Evolutionary conservation across 2,888 invertebrate species (phyloP), one percentile per base, ranked within the genome.

Genomic region (Crossocerus cetratus): DNA sequence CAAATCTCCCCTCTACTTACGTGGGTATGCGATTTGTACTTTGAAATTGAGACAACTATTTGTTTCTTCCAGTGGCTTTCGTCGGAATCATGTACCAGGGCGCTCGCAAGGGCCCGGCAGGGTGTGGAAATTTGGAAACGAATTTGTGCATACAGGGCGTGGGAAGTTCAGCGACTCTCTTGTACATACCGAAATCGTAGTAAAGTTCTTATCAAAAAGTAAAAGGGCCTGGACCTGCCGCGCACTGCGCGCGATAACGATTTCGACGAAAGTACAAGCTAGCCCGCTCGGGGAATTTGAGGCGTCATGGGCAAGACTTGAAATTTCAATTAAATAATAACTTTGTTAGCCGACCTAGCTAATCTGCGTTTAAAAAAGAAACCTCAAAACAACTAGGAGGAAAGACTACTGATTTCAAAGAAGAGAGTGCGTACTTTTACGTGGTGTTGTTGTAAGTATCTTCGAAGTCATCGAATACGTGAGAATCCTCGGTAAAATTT

Each of bases 271-370:
- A 74, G 67, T 69, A 60, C 74, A 61, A 68, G 70, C 72, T 65
- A 62, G 70, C 63, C 77, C 60, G 69, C 62, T 69, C 60, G 55
- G 60, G 74, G 55, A 74, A 78, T 69, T 65, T 69, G 71, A 65
- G 68, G 67, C 66, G 66, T 45, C 69, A 62, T 64, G 62, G 76
- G n/a, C 74, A 74, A 83, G 81, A 74, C 74, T 69, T 79, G 72
- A 59, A 61, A 71, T 78, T 79, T 80, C 43, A 77, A 83, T 83
- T 83, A 84, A 83, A 83, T 83, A 78, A 83, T 81, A 83, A 82
- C 69, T 82, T 77, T 81, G 67, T 84, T 81, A 82, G 82, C 81
- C 68, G 75, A 78, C 78, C 81, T 83, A 83, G 78, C 82, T 83
- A 83, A 81, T 81, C 75, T 76, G 79, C 71, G 65, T 83, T 71